These are phyloP conservation scores for Diorhabda carinulata DNA, from an alignment of 1,140 invertebrate genomes.

Conservation along the genomic window DNA sequence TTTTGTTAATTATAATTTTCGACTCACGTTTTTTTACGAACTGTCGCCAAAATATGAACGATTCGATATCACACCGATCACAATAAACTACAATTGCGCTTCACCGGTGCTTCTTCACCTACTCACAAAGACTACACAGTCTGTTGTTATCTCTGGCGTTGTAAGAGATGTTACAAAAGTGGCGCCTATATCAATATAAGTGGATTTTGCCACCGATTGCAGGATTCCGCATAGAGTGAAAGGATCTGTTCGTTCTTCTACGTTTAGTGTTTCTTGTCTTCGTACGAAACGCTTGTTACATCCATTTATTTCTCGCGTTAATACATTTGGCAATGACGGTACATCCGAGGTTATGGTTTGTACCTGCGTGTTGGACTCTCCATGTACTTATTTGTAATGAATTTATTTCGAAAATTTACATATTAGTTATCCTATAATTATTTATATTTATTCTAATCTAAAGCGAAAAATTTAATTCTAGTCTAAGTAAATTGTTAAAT, in stretches of 20 bases:
- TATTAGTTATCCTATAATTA: too few species aligned
- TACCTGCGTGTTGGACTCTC: too few species aligned
- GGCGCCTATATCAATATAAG: constrained; percentile 12
- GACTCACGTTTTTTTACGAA: too few species aligned
- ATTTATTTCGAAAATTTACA: too few species aligned
- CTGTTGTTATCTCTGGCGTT: neutral
- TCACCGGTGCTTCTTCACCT: neutral
- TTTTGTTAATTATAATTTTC: too few species aligned
- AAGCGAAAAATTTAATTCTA: too few species aligned
- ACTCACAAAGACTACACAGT: neutral
- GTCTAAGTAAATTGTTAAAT: too few species aligned
- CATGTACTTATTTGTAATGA: too few species aligned
- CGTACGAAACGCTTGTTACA: constrained; percentile 14
- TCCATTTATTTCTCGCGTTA: constrained; percentile 10
- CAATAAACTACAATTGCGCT: too few species aligned
- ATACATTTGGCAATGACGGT: neutral
- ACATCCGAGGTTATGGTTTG: neutral
- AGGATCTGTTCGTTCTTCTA: constrained; percentile 13
- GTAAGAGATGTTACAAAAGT: constrained; percentile 18
- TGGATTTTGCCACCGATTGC: constrained; percentile 16
- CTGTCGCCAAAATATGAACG: too few species aligned
- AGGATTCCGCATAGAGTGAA: constrained; percentile 15
- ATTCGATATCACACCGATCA: too few species aligned
- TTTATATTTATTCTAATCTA: too few species aligned
- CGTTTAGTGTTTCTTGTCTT: constrained; percentile 6